These are phyloP conservation scores for Microctenopoma stevenorrisi DNA, from an alignment of 2,797 vertebrate genomes.

Conservation along the genomic window DNA sequence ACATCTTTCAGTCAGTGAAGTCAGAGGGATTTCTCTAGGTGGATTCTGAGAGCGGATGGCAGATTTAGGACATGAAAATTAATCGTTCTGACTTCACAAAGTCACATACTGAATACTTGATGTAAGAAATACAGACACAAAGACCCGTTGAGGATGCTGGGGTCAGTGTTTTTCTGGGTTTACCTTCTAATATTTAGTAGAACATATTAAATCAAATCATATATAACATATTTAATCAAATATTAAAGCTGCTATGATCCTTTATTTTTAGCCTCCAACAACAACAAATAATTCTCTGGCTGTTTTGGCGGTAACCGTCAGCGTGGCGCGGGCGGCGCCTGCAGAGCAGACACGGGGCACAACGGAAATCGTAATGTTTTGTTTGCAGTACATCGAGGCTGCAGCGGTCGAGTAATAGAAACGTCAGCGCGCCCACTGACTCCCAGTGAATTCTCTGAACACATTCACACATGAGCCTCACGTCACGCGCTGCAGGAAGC, in stretches of 20 bases:
- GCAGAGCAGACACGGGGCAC: too few relatives aligned
- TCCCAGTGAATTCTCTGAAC: too few relatives aligned
- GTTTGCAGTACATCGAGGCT: too few relatives aligned
- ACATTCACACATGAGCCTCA: too few relatives aligned
- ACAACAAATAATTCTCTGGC: background rate
- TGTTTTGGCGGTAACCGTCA: too few relatives aligned
- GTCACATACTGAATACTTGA: constrained; percentile 26
- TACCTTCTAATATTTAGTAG: background rate
- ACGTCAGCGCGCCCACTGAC: too few relatives aligned
- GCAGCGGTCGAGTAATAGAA: too few relatives aligned
- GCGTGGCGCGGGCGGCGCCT: too few relatives aligned
- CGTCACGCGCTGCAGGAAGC: too few relatives aligned
- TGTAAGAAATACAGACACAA: background rate
- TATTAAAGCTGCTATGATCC: background rate
- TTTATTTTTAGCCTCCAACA: background rate
- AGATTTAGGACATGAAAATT: constrained; percentile 33
- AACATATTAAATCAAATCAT: too few relatives aligned
- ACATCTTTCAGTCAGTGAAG: constrained; percentile 23
- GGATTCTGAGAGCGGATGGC: constrained; percentile 25
- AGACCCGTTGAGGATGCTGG: background rate
- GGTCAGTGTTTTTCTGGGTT: background rate
- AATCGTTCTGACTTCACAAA: constrained; percentile 22
- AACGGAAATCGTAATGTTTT: too few relatives aligned
- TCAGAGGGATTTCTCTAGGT: constrained; percentile 15
- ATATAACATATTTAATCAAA: background rate